Conservation (phyloP, 2,888 invertebrate genomes). For the Ophonus ardosiacus region DNA sequence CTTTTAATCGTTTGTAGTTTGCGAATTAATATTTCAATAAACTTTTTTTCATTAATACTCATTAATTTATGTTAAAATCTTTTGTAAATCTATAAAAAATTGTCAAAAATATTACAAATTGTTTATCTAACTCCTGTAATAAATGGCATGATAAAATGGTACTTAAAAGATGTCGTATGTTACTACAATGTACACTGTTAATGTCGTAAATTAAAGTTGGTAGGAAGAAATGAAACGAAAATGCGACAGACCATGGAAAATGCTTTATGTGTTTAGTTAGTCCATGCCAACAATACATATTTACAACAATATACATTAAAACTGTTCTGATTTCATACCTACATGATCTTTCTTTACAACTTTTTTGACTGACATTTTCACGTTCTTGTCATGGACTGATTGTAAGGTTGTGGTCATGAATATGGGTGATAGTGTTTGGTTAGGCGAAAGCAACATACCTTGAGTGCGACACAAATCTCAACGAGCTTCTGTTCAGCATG, state of each 20-base stretch:
- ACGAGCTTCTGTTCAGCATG: slow-evolving; percentile 92
- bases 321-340: background rate
- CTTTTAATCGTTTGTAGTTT: too few relatives aligned
- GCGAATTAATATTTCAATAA: too few relatives aligned
- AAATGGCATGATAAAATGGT: background rate
- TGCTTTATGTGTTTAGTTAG: background rate
- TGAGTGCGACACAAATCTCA: slow-evolving; percentile 95
- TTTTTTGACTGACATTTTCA: background rate
- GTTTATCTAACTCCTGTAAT: slow-evolving; percentile 25
- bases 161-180: slow-evolving; percentile 13
- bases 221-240: slow-evolving; percentile 35
- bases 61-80: too few relatives aligned
- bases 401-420: background rate
- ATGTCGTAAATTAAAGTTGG: slow-evolving; percentile 22
- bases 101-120: background rate
- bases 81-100: too few relatives aligned
- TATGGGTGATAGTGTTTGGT: slow-evolving; percentile 14
- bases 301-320: background rate
- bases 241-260: slow-evolving; percentile 30
- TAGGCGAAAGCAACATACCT: slow-evolving; percentile 80
- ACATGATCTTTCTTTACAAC: background rate
- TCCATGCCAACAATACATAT: slow-evolving; percentile 30
- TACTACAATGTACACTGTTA: slow-evolving; percentile 41
- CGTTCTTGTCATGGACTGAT: slow-evolving; percentile 20
- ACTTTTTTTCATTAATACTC: too few relatives aligned